phyloP scores from a whole-genome alignment of 2,888 invertebrate genomes.

The Lasioglossum morio region DNA sequence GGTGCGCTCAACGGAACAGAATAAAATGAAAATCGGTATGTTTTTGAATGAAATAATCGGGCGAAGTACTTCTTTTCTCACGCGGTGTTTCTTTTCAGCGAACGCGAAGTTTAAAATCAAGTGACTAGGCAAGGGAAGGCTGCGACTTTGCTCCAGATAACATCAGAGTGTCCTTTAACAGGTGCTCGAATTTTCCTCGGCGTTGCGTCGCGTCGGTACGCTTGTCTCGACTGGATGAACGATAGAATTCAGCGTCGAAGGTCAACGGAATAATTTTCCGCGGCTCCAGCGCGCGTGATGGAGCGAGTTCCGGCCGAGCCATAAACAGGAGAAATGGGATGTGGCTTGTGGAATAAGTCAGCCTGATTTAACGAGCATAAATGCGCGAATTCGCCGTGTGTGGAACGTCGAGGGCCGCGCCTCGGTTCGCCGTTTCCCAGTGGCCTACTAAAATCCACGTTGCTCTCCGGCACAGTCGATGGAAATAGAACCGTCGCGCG shows the following conservation, averaged over 20 bases:
- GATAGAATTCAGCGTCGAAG: not conserved
- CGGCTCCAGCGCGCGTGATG: not conserved
- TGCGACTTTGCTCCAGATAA: too few species aligned
- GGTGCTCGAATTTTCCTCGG: not conserved
- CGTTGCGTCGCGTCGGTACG: not conserved
- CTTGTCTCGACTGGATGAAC: not conserved
- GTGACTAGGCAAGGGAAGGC: not conserved
- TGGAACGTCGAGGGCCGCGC: conserved; percentile 62
- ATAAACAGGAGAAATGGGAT: conserved; percentile 38
- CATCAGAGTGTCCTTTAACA: not conserved
- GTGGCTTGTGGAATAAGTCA: conserved; percentile 42
- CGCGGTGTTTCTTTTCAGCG: not conserved
- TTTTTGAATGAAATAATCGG: not conserved
- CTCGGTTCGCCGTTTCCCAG: conserved; percentile 70
- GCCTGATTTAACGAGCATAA: conserved; percentile 59
- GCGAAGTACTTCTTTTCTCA: not conserved
- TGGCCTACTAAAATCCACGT: conserved; percentile 72
- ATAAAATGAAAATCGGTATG: not conserved
- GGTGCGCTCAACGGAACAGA: not conserved
- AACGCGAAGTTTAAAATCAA: not conserved
- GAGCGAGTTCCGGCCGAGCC: conserved; percentile 38
- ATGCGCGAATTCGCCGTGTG: conserved; percentile 37
- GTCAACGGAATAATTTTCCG: conserved; percentile 23
- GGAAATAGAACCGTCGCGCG: conserved; percentile 69
- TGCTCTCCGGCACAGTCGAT: conserved; percentile 39